phyloP scores from a whole-genome alignment of 2,113 vertebrate genomes.

The Podarcis muralis region DNA sequence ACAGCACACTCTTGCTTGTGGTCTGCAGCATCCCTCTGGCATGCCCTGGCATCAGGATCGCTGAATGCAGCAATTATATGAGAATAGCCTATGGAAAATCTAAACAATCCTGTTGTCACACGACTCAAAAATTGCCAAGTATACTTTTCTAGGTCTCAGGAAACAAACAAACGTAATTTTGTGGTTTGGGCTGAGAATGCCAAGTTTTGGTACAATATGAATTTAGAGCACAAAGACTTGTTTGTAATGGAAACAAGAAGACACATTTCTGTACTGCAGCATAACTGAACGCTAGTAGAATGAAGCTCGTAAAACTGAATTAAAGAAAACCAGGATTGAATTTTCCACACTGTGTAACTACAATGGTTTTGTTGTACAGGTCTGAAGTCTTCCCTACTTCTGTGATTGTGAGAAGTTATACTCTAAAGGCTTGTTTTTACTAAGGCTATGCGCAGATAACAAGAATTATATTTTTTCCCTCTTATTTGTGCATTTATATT shows the following conservation, averaged over 20 bases:
- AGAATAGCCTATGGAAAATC: conserved; percentile 56
- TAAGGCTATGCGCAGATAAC: background rate
- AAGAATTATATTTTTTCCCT: background rate
- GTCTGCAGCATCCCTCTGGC: background rate
- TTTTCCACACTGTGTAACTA: conserved; percentile 39
- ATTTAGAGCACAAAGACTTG: conserved; percentile 70
- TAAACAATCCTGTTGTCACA: conserved; percentile 70
- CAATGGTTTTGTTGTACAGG: conserved; percentile 65
- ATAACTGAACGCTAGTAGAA: conserved; percentile 50
- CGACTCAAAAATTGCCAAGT: conserved; percentile 63
- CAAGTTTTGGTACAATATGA: conserved; percentile 63
- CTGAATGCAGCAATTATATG: conserved; percentile 42
- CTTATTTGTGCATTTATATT: background rate
- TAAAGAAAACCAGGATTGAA: conserved; percentile 60
- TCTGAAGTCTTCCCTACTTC: conserved; percentile 52
- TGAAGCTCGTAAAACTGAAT: conserved; percentile 64
- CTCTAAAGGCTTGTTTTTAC: background rate
- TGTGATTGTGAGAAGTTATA: background rate
- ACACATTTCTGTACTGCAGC: conserved; percentile 65
- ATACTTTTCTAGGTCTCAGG: conserved; percentile 67
- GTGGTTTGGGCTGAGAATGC: conserved; percentile 58
- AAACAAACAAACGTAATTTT: conserved; percentile 72
- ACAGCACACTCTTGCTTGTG: background rate
- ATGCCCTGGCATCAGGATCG: background rate
- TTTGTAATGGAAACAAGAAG: conserved; percentile 71